Evolutionary conservation across 2,888 invertebrate species (phyloP), one percentile per base, ranked within the genome.

Genomic region (Synanthedon andrenaeformis): DNA sequence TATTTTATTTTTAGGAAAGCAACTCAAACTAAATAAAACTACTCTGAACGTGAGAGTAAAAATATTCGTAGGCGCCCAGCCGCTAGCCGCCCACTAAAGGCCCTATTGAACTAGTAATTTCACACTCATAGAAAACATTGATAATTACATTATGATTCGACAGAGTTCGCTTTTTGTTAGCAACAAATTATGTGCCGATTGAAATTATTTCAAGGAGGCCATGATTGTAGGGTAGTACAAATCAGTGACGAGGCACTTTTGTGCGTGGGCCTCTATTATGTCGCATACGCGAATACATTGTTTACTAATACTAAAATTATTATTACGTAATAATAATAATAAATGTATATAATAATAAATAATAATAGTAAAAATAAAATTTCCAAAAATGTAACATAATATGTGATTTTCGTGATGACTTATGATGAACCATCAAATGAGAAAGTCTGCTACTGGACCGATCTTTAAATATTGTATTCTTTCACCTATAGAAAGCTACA

Each of bases 51-150:
- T 35, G 35, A 35, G 35, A 35, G 35, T 35, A 10, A 35, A 35
- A 35, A 35, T 35, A 35, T 35, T 35, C 35, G 35, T 35, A 35
- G 10, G 35, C 10, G 35, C 35, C 35, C 35, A 66, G 63, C 61
- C 41, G 12, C 51, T 51, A 35, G 49, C 10, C 49, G 52, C 53
- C 52, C 23, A 23, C 23, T 23, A 23, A 23, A 10, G 35, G 56
- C 61, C 66, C 70, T 78, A 82, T 82, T 82, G 79, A 82, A 82
- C 82, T 82, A 79, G 77, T 81, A 72, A 81, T 84, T 83, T 85
- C 79, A 79, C 80, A 79, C 77, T 74, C 71, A 64, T 70, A 69
- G 74, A 77, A 74, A 81, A 81, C 79, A 82, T 71, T 77, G 76
- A 82, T 84, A 86, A 86, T 86, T 86, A 84, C 76, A 80, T 82